A percentile compares a stretch with the other conserved stretches of the same genome.
These are phyloP conservation scores for Lithodes maja DNA, from an alignment of 2,888 invertebrate genomes.

Conservation along the genomic window DNA sequence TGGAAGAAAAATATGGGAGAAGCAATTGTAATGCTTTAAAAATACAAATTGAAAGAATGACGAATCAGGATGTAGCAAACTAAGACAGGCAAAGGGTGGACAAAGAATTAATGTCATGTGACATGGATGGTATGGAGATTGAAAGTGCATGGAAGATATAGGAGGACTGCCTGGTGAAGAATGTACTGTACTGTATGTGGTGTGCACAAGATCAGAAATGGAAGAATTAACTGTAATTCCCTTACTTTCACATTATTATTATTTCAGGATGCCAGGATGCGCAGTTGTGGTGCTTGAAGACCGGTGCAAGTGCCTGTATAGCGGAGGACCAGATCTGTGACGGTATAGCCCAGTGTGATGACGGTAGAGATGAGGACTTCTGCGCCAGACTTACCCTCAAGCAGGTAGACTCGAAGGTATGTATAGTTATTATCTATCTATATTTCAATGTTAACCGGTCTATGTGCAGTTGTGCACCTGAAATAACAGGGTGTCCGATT, in stretches of 20 bases:
- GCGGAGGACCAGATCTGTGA: slow-evolving; percentile 83
- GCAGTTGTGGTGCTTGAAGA: slow-evolving; percentile 72
- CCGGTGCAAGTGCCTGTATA: slow-evolving; percentile 87
- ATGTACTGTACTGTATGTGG: background rate
- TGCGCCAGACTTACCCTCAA: background rate
- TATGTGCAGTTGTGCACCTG: too few relatives aligned
- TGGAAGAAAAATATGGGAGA: too few relatives aligned
- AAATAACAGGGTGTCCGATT: too few relatives aligned
- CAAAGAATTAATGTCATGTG: too few relatives aligned
- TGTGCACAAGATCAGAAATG: background rate
- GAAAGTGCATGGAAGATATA: background rate
- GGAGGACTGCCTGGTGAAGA: background rate
- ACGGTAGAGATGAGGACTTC: slow-evolving; percentile 83
- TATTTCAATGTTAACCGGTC: too few relatives aligned
- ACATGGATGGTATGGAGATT: too few relatives aligned
- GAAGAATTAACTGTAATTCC: background rate
- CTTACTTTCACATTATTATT: background rate
- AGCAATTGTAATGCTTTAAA: too few relatives aligned
- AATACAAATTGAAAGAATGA: too few relatives aligned
- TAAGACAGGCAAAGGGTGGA: too few relatives aligned
- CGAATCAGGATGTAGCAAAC: too few relatives aligned
- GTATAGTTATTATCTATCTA: background rate
- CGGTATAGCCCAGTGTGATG: slow-evolving; percentile 12
- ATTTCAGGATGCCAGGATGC: background rate
- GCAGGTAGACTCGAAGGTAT: background rate